Percentiles rank a stretch among this genome's conserved stretches.
These are phyloP conservation scores for Lucilia sericata DNA, from an alignment of 1,140 invertebrate species.

Conservation along the genomic window DNA sequence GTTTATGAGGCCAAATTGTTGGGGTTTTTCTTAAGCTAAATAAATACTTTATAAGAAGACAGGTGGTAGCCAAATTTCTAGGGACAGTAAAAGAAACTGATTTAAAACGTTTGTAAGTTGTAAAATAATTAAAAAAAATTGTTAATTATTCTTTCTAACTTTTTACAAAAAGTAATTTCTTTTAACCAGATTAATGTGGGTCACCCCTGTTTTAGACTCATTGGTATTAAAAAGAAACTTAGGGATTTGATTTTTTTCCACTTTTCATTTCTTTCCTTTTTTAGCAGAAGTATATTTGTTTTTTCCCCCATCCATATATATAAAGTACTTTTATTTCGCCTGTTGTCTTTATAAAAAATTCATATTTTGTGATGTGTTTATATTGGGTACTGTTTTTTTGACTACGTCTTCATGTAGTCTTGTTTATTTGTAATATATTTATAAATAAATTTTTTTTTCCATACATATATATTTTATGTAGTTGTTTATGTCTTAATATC, in stretches of 20 bases:
- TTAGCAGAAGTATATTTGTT: too few relatives aligned
- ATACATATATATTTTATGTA: neutral
- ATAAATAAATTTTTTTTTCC: neutral
- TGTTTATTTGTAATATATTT: constrained; percentile 15
- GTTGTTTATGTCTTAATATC: constrained; percentile 44
- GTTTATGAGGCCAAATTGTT: constrained; percentile 1
- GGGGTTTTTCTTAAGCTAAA: neutral
- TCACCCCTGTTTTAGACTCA: too few relatives aligned
- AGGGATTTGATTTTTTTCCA: too few relatives aligned
- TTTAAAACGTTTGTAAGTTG: too few relatives aligned
- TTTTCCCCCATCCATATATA: too few relatives aligned
- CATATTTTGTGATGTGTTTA: neutral
- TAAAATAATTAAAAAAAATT: too few relatives aligned
- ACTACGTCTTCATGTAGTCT: neutral
- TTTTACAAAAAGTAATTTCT: too few relatives aligned
- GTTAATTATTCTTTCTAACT: too few relatives aligned
- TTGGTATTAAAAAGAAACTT: too few relatives aligned
- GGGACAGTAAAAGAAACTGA: too few relatives aligned
- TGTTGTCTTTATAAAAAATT: neutral
- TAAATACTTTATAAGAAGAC: neutral
- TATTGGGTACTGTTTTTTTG: neutral
- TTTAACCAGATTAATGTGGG: too few relatives aligned
- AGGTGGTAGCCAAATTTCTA: neutral
- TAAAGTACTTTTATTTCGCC: neutral
- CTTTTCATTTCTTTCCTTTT: too few relatives aligned